Evolutionary conservation across 2,797 vertebrate genomes (phyloP), one percentile per base, ranked within the genome.

Genomic region (Hylomyscus alleni): DNA sequence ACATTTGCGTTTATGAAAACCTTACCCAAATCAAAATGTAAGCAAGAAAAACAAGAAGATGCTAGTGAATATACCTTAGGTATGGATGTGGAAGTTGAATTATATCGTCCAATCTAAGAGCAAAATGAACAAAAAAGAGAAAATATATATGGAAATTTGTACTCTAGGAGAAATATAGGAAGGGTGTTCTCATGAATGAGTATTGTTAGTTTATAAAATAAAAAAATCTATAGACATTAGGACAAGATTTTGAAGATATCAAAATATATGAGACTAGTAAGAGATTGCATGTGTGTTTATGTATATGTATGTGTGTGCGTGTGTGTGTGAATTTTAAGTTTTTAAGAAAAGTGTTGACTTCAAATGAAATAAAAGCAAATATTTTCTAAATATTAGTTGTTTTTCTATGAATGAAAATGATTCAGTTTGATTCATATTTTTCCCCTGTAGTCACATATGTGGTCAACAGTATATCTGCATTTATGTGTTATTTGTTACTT

Each of bases 31-130:
- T 15, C 26, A 58, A 15, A 58, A 58, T 58, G 26, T 0, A 34
- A 69, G 15, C 44, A 1, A 52, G 0, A 1, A 0, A 67, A 0
- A 6, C 22, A 8, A 31, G 17, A 76, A 72, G n/a, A 2, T 37
- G 6, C 14, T 69, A 54, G 19, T 50, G 5, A 44, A 73, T 40
- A 88, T 47, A 37, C 24, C 22, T 75, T 84, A 93, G 13, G 4
- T 24, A 9, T 65, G 14, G 81, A 29, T 65, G 60, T 5, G 17
- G 3, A 65, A 20, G 1, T 65, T 22, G 76, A 93, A 86, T 58
- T 8, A 58, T 26, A 75, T 8, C 26, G 81, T 60, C 40, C 1
- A 34, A 34, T 76, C 14, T 29, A 50, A 10, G 31, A 44, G 22
- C 60, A 73, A 80, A 60, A 13, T 1, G 8, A 34, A 67, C 65